Percentiles rank a stretch among this genome's conserved stretches.
These are phyloP conservation scores for Syrrhaptes paradoxus DNA, from an alignment of 2,113 vertebrate species.

Conservation along the genomic window DNA sequence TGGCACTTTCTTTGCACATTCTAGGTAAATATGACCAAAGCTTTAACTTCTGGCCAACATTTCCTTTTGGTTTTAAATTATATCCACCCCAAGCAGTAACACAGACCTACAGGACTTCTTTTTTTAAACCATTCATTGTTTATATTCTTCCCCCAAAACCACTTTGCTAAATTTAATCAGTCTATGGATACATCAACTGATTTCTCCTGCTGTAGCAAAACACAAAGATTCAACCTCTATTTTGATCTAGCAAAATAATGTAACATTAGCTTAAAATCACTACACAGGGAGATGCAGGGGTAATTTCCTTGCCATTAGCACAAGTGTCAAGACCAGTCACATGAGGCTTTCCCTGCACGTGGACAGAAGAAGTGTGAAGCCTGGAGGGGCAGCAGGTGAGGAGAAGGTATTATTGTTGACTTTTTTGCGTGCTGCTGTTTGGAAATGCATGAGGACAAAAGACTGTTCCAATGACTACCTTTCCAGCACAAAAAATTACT, in stretches of 20 bases:
- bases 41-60: neutral
- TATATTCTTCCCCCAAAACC: neutral
- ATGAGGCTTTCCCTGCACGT: neutral
- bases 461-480: neutral
- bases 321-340: neutral
- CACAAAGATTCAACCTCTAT: neutral
- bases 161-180: neutral
- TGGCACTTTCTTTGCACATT: neutral
- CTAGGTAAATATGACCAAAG: neutral
- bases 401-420: neutral
- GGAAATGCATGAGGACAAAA: neutral
- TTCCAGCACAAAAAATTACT: neutral
- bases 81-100: neutral
- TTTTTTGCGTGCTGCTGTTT: neutral
- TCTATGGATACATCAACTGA: neutral
- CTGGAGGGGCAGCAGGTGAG: neutral
- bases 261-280: neutral
- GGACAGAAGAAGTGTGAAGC: neutral
- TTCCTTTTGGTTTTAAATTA: neutral
- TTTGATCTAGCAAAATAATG: neutral
- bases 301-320: neutral
- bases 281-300: fast-evolving
- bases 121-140: neutral
- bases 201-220: neutral
- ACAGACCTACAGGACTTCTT: neutral